Evolutionary conservation across 1,140 invertebrate genomes (phyloP), one percentile per base, ranked within the genome.

Genomic region (Drosophila dunni): DNA sequence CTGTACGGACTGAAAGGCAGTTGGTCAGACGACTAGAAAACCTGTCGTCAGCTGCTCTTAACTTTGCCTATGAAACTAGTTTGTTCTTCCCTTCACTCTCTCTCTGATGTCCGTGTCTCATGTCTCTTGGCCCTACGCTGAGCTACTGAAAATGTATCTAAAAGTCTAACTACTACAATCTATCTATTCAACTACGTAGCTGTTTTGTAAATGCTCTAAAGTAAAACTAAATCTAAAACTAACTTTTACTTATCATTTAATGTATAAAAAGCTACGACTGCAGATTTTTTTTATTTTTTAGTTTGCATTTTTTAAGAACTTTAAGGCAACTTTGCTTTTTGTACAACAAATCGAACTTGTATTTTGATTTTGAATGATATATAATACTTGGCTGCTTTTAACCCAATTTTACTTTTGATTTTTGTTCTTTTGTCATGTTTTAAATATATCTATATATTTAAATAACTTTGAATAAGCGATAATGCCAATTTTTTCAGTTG

Each of bases 61-160:
- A 85, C 82, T 85, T 88, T 80, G 83, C 76, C 83, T 79, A 64
- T 74, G 62, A 88, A 86, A 86, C 83, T 62, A 85, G 83, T 86
- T 85, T 86, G 61, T 53, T 63, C 46, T 58, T 4, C 4, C 24
- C 24, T 29, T 29, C 24, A 5, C 24, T 38, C 15, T 42, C 20
- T 38, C 7, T 36, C 29, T 15, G 17, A 10, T 64, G 42, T 48
- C 62, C 51, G 24, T 63, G 34, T 51, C 42, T 50, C 20, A 24
- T 53, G 63, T 48, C 50, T 13, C 62, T 80, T 20, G 46, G 46
- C 50, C 50, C 34, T 54, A 10, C 36, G 53, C 40, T 56, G 29
- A 81, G 50, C 54, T 63, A 74, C 29, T 60, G 62, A 66, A 86
- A 68, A 51, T 60, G 24, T 73, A 81, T 76, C 58, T 58, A 58